Evolutionary conservation across 1,140 invertebrate genomes (phyloP), one percentile per base, ranked within the genome.

Genomic region (Araneus ventricosus): DNA sequence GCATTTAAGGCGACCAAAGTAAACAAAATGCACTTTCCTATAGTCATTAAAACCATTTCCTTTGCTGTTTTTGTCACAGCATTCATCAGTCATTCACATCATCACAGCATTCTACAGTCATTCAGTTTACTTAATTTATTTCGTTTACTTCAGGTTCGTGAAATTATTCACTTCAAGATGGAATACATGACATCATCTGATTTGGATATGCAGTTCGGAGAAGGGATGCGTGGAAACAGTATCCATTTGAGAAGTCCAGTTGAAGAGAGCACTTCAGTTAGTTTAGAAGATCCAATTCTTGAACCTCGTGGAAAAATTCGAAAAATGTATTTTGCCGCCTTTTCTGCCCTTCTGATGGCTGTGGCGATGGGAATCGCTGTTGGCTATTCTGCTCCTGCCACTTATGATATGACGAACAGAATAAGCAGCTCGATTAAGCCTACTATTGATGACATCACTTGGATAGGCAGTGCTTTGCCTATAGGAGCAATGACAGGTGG

Each of bases 401-500:
- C 89, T 7, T 79, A 92, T 37, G 88, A 94, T 52, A 88, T 92
- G 84, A 67, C 34, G 20, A 85, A n/a, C 5, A 37, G 59, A 27
- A 34, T 6, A 24, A 14, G 20, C 22, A 87, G 75, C 27, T 30
- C 63, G n/a, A 79, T 94, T 24, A 85, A 84, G 14, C 70, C 63
- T 22, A 82, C 37, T 14, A 63, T 41, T 84, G 86, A 75, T 39
- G 37, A 63, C 14, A 52, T 67, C 39, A 70, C 88, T 39, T 94
- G 94, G 94, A 93, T 95, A 70, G 91, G 92, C 45, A 94, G 91
- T 27, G 92, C 84, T 20, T 30, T 94, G 14, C 34, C 85, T 22
- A 27, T 95, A 30, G 94, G 94, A 37, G 91, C 80, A 20, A 59
- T 94, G 41, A 6, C 92, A 24, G 94, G 94, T 52, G 92, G 94